phyloP scores from a whole-genome alignment of 2,113 vertebrate species.

The Forbesichthys papilliferus region DNA sequence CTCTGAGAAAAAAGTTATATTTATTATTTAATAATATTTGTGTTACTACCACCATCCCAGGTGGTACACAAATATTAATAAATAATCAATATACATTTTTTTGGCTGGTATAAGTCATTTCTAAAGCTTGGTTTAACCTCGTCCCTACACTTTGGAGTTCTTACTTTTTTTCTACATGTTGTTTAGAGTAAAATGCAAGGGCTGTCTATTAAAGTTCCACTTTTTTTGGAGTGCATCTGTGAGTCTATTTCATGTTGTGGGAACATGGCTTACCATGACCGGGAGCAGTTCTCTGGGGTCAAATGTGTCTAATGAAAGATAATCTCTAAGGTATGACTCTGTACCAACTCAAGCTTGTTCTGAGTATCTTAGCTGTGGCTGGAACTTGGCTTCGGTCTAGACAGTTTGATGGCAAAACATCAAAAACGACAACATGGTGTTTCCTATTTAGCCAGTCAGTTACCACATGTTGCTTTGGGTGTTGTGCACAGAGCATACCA shows the following conservation, averaged over 20 bases:
- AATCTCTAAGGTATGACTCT: slow-evolving; percentile 65
- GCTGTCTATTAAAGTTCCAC: neutral
- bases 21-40: no score
- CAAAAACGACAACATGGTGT: slow-evolving; percentile 15
- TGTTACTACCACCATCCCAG: no score
- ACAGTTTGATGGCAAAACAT: slow-evolving; percentile 23
- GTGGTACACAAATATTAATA: no score
- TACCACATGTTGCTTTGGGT: neutral
- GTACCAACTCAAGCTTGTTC: slow-evolving; percentile 30
- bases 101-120: neutral
- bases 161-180: neutral
- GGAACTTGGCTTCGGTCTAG: slow-evolving; percentile 13
- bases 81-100: no score
- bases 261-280: slow-evolving; percentile 28
- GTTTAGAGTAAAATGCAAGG: neutral
- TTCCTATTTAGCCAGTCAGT: slow-evolving; percentile 18
- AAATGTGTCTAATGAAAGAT: slow-evolving; percentile 59
- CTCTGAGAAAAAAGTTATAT: no score
- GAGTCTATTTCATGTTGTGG: slow-evolving; percentile 17
- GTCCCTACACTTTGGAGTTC: neutral
- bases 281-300: slow-evolving; percentile 36
- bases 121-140: neutral
- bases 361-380: slow-evolving; percentile 36
- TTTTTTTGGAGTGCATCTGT: slow-evolving; percentile 9
- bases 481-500: neutral